These are phyloP conservation scores for Elephantulus edwardii DNA, from an alignment of 2,113 vertebrate genomes.

Conservation along the genomic window DNA sequence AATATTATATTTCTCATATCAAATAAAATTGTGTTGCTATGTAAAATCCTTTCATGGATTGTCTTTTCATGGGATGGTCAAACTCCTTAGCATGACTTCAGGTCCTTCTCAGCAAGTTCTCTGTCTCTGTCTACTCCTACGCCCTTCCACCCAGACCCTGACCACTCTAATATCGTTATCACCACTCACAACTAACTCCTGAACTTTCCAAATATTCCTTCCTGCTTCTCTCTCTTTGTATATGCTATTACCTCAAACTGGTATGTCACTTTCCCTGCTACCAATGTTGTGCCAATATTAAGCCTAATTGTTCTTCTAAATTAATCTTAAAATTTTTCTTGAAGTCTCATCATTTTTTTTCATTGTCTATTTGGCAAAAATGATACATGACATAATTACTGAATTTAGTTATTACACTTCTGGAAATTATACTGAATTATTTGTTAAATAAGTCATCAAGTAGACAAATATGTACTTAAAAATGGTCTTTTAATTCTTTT, in stretches of 20 bases:
- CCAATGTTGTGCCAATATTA: background rate
- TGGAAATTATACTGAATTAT: too few species aligned
- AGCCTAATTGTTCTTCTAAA: background rate
- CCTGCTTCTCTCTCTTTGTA: background rate
- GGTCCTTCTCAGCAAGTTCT: background rate
- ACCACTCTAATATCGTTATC: accelerated
- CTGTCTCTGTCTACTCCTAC: background rate
- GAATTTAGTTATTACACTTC: background rate
- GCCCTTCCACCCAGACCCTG: too few species aligned
- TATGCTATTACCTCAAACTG: background rate
- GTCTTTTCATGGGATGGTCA: background rate
- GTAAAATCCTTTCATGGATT: background rate
- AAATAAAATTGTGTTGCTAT: background rate
- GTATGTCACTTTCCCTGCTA: background rate
- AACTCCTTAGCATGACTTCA: background rate
- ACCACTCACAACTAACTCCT: background rate
- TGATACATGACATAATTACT: background rate
- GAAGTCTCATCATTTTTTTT: background rate
- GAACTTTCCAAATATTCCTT: background rate
- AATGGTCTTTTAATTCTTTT: background rate
- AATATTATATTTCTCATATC: background rate
- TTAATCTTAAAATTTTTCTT: background rate
- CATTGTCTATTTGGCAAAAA: background rate
- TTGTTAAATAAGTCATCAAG: background rate
- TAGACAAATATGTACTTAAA: background rate